phyloP scores from a whole-genome alignment of 2,888 invertebrate genomes.

The Drosophila meridionalis region DNA sequence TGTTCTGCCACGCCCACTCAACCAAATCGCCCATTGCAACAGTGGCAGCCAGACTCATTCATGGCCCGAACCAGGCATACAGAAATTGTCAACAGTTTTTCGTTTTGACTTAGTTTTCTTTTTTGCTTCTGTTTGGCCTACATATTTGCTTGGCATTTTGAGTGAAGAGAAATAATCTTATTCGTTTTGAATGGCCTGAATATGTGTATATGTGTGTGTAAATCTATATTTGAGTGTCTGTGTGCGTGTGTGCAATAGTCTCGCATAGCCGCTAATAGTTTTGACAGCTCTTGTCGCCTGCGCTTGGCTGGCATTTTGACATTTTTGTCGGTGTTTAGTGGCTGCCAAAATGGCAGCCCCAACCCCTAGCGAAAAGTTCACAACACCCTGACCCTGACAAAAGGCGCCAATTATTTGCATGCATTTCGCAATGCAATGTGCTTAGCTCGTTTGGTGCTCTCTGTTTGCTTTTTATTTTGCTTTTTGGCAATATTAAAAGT shows the following conservation, averaged over 20 bases:
- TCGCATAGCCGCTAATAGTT: slow-evolving; percentile 70
- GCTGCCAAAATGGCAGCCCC: slow-evolving; percentile 40
- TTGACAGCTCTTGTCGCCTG: slow-evolving; percentile 74
- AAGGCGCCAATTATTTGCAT: slow-evolving; percentile 59
- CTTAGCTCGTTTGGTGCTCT: not conserved
- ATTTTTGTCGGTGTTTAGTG: slow-evolving; percentile 45
- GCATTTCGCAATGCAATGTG: slow-evolving; percentile 46
- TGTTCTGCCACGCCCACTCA: slow-evolving; percentile 55
- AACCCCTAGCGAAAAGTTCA: slow-evolving; percentile 46
- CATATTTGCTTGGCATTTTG: slow-evolving; percentile 71
- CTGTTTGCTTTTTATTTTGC: not conserved
- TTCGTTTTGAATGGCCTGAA: slow-evolving; percentile 70
- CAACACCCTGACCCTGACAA: slow-evolving; percentile 59
- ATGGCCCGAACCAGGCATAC: slow-evolving; percentile 32
- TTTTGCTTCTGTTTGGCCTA: slow-evolving; percentile 57
- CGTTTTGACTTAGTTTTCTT: slow-evolving; percentile 30
- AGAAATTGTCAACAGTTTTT: slow-evolving; percentile 61
- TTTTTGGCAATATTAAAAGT: slow-evolving; percentile 32
- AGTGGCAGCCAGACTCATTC: slow-evolving; percentile 53
- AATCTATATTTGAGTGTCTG: slow-evolving; percentile 16
- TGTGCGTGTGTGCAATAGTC: slow-evolving; percentile 21
- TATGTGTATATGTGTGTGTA: slow-evolving; percentile 24
- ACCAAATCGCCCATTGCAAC: slow-evolving; percentile 6
- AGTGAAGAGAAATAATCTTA: slow-evolving; percentile 71
- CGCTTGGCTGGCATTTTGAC: slow-evolving; percentile 56